phyloP scores from a whole-genome alignment of 2,797 vertebrate species.

The Sebastes diploproa region DNA sequence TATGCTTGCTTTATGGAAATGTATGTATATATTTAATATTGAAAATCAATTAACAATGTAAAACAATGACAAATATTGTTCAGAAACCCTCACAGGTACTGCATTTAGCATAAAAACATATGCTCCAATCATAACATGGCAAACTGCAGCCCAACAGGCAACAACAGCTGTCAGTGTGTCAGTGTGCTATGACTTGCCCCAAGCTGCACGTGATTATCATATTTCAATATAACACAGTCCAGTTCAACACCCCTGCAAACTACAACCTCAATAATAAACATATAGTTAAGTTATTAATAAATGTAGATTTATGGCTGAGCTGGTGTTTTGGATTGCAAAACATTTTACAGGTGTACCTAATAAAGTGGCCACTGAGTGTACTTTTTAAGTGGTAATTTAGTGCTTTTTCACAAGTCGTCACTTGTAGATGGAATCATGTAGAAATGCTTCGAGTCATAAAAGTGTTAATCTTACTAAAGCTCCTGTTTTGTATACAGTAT shows the following conservation, averaged over 20 bases:
- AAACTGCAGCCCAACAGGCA: too few relatives aligned
- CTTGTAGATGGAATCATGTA: background rate
- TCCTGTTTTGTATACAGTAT: background rate
- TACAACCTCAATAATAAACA: background rate
- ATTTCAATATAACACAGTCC: background rate
- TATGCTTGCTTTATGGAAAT: too few relatives aligned
- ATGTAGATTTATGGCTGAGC: background rate
- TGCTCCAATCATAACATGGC: too few relatives aligned
- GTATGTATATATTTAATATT: too few relatives aligned
- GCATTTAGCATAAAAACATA: too few relatives aligned
- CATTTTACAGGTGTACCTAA: background rate
- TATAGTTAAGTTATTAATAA: background rate
- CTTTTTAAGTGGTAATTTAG: background rate
- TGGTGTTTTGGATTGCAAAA: background rate
- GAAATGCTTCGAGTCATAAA: conserved; percentile 16
- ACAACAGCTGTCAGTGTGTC: too few relatives aligned
- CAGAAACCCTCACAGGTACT: too few relatives aligned
- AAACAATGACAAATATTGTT: too few relatives aligned
- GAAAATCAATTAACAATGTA: too few relatives aligned
- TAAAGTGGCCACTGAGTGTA: background rate
- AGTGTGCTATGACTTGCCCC: too few relatives aligned
- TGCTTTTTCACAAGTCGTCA: background rate
- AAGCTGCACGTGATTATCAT: too few relatives aligned
- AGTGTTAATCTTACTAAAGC: background rate
- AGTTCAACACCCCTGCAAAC: background rate